These are phyloP conservation scores for Huso huso DNA, from an alignment of 2,797 vertebrate genomes.

Conservation along the genomic window DNA sequence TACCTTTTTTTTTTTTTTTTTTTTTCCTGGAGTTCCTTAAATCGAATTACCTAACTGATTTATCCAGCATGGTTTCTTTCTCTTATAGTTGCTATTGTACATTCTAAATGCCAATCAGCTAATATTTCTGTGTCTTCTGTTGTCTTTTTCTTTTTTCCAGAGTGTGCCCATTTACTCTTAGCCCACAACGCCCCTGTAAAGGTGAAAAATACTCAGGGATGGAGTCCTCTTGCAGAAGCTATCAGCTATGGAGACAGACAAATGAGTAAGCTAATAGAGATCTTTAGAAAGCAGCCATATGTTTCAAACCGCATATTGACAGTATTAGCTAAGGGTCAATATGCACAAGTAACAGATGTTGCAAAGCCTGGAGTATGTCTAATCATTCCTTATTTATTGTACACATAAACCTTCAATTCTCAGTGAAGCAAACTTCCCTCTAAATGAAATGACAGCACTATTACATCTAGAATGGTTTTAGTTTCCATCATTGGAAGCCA, in stretches of 20 bases:
- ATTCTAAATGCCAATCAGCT: not conserved
- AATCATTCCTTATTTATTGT: no score
- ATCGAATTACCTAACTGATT: no score
- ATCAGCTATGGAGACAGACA: conserved; percentile 95
- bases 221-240: conserved; percentile 92
- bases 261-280: conserved; percentile 73
- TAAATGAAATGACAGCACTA: no score
- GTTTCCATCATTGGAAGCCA: no score
- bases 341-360: not conserved
- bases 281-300: not conserved
- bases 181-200: conserved; percentile 92
- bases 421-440: no score
- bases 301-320: not conserved
- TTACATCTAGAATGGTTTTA: no score
- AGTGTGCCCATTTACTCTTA: conserved; percentile 88
- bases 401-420: no score
- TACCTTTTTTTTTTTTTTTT: no score
- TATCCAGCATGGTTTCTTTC: no score
- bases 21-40: no score
- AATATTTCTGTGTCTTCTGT: conserved; percentile 9
- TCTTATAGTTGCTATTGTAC: no score
- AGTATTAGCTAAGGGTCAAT: not conserved
- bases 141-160: conserved; percentile 48
- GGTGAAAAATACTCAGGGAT: conserved; percentile 93
- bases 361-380: no score